These are phyloP conservation scores for Platichthys stellatus DNA, from an alignment of 2,113 vertebrate species.

Conservation along the genomic window DNA sequence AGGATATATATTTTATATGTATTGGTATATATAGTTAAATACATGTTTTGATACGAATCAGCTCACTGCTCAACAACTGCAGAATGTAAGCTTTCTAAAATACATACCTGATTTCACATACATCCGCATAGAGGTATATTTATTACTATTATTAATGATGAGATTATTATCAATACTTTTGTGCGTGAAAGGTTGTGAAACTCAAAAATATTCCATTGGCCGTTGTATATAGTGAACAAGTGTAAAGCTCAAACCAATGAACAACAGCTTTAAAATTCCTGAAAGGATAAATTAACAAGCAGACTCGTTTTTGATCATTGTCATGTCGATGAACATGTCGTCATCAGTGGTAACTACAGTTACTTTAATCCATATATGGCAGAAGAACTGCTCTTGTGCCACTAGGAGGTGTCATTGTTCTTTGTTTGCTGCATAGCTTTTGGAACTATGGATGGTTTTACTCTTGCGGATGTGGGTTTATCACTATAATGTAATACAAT, in stretches of 20 bases:
- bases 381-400: constrained; percentile 9
- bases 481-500: no score
- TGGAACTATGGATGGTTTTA: neutral
- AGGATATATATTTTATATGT: no score
- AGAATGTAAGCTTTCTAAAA: no score
- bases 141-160: neutral
- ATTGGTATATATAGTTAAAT: no score
- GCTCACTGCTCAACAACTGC: no score
- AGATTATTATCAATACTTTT: no score
- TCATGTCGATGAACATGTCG: neutral
- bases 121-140: no score
- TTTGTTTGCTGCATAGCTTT: neutral
- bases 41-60: no score
- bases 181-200: neutral
- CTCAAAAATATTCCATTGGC: neutral
- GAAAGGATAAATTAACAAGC: neutral
- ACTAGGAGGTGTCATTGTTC: constrained; percentile 50
- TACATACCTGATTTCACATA: neutral
- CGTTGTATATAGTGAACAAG: neutral
- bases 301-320: neutral
- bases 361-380: neutral
- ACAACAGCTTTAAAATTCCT: neutral
- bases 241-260: neutral
- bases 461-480: neutral
- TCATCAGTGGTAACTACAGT: neutral